Conservation (phyloP, 1,140 invertebrate genomes). For the Potamilus streckersoni region DNA sequence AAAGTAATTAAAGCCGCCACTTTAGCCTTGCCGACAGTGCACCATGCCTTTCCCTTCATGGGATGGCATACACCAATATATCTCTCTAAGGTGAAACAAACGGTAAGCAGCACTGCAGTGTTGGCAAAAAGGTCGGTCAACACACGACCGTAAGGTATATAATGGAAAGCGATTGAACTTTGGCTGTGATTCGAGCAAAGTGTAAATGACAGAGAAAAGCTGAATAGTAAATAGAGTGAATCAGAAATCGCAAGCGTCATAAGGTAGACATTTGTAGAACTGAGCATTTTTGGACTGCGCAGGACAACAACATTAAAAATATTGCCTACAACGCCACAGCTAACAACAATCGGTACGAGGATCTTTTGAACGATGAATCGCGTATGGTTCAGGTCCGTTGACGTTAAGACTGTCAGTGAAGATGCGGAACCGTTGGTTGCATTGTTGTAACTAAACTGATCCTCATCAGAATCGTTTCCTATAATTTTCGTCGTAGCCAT, state of each 20-base stretch:
- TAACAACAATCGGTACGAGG: constrained; percentile 67
- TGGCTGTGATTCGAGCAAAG: constrained; percentile 41
- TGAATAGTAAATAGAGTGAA: constrained; percentile 78
- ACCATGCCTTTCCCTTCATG: constrained; percentile 78
- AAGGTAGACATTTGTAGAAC: constrained; percentile 81
- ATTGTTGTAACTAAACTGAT: no score
- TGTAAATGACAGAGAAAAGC: constrained; percentile 45
- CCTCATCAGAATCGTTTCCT: no score
- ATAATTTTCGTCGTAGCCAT: no score
- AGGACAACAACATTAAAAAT: constrained; percentile 66
- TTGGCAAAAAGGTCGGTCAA: constrained; percentile 77
- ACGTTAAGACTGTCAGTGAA: not conserved
- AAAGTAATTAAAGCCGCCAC: constrained; percentile 38
- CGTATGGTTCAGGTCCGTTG: constrained; percentile 29
- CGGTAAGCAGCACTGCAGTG: constrained; percentile 81
- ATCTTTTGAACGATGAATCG: constrained; percentile 51
- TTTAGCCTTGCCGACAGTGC: constrained; percentile 72
- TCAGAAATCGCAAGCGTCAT: constrained; percentile 81
- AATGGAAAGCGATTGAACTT: constrained; percentile 49
- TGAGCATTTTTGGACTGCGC: constrained; percentile 79
- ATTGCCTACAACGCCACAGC: constrained; percentile 53
- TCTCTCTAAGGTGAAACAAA: constrained; percentile 82
- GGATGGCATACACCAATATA: constrained; percentile 84
- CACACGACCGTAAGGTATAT: constrained; percentile 72
- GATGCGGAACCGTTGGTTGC: not conserved